A percentile compares a stretch with the other conserved stretches of the same genome.
Conservation (phyloP, 2,113 vertebrate genomes). For the Poeciliopsis occidentalis region DNA sequence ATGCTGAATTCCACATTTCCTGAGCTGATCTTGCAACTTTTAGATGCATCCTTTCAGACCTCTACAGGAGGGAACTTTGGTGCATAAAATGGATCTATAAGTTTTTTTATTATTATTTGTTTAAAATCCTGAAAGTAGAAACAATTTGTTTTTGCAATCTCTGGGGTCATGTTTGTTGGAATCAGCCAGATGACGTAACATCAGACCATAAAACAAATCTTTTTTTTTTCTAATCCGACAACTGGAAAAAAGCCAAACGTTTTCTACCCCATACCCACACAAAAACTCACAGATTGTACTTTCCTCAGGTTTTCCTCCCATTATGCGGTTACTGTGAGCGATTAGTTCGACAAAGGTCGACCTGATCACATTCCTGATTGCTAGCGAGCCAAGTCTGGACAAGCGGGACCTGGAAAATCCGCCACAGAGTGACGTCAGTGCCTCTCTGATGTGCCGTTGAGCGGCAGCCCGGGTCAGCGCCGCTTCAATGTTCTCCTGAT, state of each 20-base stretch:
- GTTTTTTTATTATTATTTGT: background rate
- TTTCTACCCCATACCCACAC: background rate
- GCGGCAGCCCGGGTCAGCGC: constrained; percentile 42
- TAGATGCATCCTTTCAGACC: too few species aligned
- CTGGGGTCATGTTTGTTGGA: background rate
- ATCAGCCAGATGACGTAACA: background rate
- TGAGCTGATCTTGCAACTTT: too few species aligned
- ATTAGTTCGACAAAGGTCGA: constrained; percentile 46
- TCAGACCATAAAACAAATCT: background rate
- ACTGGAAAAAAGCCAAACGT: background rate
- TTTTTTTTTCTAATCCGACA: background rate
- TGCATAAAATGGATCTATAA: too few species aligned
- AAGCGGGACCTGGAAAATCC: constrained; percentile 62
- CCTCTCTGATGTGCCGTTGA: constrained; percentile 56
- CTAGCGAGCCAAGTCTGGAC: constrained; percentile 36
- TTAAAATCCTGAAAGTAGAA: background rate
- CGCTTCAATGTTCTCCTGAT: constrained; percentile 26
- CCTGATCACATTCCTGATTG: constrained; percentile 67
- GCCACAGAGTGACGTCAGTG: constrained; percentile 53
- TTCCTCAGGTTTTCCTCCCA: constrained; percentile 42
- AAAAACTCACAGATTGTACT: constrained; percentile 40
- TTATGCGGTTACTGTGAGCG: constrained; percentile 29
- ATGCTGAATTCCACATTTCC: too few species aligned
- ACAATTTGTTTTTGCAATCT: too few species aligned
- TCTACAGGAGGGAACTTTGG: too few species aligned